Evolutionary conservation across 2,797 vertebrate species (phyloP), one percentile per base, ranked within the genome.

Genomic region (Hydrocynus forskahlii): DNA sequence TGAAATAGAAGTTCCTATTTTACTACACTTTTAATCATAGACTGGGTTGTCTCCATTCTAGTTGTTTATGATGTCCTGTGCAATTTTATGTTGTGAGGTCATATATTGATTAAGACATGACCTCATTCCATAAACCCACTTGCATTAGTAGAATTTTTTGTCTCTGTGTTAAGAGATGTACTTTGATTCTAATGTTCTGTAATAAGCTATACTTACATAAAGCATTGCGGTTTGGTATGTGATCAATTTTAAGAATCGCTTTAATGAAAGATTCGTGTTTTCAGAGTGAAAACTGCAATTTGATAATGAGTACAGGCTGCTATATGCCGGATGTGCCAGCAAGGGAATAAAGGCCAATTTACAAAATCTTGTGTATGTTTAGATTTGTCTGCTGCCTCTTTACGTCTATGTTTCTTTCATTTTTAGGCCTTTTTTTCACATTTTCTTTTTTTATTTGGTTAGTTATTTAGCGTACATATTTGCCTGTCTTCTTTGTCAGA

Each of bases 391-490:
- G 64, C 19, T 43, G 40, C 19, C 8, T 7, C 29, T 25, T 75
- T n/a, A 52, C 21, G 1, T 21, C 4, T 19, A 6, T 9, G 4
- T 74, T 76, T 21, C 55, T 75, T 21, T 29, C 35, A 17, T 21
- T 45, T n/a, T 60, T 5, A 71, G 57, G 59, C 57, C 40, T 67
- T 43, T 59, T 23, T 21, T 48, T 50, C 29, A 63, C n/a, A 50
- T 60, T 23, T 63, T 54, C 57, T 19, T 67, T 62, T 54, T 79
- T 86, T 84, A 84, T 80, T 84, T 75, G 91, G 92, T 91, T 91
- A 86, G 90, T 88, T 89, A 85, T 82, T 88, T 90, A 92, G 91
- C 91, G 85, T 84, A 81, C 88, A 89, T 91, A 92, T 92, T 93
- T 89, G 84, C 83, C 72, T 82, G 84, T 67, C 70, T 69, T 25